Evolutionary conservation across 1,140 invertebrate genomes (phyloP).

Genomic region (Eurosta solidaginis): DNA sequence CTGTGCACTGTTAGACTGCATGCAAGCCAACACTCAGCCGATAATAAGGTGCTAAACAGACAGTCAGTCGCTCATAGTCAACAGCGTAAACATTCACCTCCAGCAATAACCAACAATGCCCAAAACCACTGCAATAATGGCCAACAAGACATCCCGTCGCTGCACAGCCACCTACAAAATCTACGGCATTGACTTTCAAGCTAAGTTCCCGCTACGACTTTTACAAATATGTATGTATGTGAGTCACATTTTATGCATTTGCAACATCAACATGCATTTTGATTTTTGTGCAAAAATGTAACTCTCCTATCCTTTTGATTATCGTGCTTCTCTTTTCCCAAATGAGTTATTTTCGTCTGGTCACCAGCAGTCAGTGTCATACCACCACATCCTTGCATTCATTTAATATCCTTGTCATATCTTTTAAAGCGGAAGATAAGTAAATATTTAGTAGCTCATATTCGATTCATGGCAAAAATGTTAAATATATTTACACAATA

Average conservation of each 20-base stretch:
- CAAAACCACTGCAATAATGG: neutral
- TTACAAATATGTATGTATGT: too few relatives aligned
- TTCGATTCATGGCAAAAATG: neutral
- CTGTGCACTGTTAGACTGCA: too few relatives aligned
- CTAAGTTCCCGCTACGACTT: too few relatives aligned
- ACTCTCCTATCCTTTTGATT: neutral
- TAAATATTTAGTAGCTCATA: neutral
- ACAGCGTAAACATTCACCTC: neutral
- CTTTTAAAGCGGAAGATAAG: neutral
- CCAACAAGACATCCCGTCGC: neutral
- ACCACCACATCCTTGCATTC: neutral
- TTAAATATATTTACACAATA: constrained; percentile 12
- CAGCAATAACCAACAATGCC: neutral
- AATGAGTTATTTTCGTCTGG: neutral
- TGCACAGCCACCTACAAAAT: too few relatives aligned
- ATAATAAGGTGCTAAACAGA: constrained; percentile 5
- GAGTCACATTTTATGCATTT: constrained; percentile 11
- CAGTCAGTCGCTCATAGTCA: neutral
- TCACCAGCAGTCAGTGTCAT: neutral
- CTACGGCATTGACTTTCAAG: too few relatives aligned
- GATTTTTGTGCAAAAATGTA: neutral
- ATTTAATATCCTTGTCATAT: constrained; percentile 11
- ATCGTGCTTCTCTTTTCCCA: neutral
- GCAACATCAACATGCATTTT: neutral
- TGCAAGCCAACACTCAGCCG: neutral